Base-by-base conservation (phyloP, 2,888 invertebrate genomes). In the Watsonalla cultraria region DNA sequence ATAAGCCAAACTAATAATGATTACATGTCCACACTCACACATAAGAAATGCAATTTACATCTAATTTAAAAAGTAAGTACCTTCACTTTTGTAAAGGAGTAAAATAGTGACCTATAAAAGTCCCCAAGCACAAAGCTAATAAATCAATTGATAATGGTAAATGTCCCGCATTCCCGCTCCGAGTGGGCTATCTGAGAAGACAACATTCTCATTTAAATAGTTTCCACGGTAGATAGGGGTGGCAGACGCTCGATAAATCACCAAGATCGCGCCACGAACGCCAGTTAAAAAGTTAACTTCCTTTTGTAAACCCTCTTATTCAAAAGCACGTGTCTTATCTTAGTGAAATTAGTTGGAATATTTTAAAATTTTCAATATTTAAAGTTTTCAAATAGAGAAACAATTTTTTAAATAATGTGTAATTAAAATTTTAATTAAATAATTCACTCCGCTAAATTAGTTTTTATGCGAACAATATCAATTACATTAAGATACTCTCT, bases 131-230 rank as follows among this genome's bases (percentile, higher is more conserved):
- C 0, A 42, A 42, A 42, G 9, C 62, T 65, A 66, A 72, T 77
- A 74, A 75, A 67, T 79, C 77, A 80, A 74, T 76, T 76, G 73
- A 72, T 74, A 77, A 74, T 69, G 65, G 69, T 5, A 42, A 73
- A 72, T 62, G 57, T 56, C 55, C 59, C 61, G 65, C 61, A 54
- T 58, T 62, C 64, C 63, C 58, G 8, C 9, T 15, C 56, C 54
- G 51, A 65, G 67, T 62, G 64, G 54, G 59, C 72, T 76, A 78
- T 78, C 79, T 62, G 61, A 56, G 65, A 74, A 76, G 78, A 82
- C 78, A 82, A 83, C 78, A 79, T 78, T 80, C 80, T 83, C 78
- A 86, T 86, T 86, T 85, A 82, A 85, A 86, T 86, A 84, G 84
- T 82, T 82, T 66, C 72, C 72, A 57, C 61, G 64, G 65, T 58